Base-by-base conservation (phyloP, 2,113 vertebrate species). In the Camelus bactrianus region DNA sequence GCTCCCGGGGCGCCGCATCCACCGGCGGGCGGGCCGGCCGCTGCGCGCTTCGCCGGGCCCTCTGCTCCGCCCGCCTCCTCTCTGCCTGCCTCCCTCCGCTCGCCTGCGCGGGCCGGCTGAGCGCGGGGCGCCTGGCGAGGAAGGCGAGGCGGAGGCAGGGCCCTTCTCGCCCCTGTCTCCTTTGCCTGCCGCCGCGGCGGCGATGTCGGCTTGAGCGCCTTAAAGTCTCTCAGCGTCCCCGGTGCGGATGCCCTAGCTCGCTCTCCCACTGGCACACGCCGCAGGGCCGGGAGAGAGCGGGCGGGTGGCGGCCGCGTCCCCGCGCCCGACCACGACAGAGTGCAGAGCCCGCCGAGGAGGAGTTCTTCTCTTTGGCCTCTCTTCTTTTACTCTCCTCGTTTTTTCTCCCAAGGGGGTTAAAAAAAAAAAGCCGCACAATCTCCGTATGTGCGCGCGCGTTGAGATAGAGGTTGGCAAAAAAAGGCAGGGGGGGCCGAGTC, bases 391-490 rank as follows among this genome's bases (percentile, higher is more conserved):
- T 82, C 97, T 95, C 95, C 96, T 62, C 32, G 90, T n/a, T 96
- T 93, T 86, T 94, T 58, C 94, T 91, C 85, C 76, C 93, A 24
- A 72, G 70, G 89, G 75, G 75, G 30, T 42, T 42, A 42, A 42
- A 42, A 42, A 3, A 42, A 56, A 84, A 94, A 87, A 88, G 93
- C 96, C 95, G 95, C 93, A 97, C 97, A 85, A 62, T 90, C 96
- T 97, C 96, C 96, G 92, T 97, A 35, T 76, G 96, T 97, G 97
- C 92, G 92, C 96, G 96, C 95, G 97, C 96, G 96, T 95, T 76
- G 93, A 89, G 95, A 97, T 93, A 98, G 94, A 95, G 92, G 97
- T 94, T 96, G 97, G 85, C 93, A 81, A 52, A 60, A 82, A 85
- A 65, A 46, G 15, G 15, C 84, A 5, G 3, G 26, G 88, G 81